These are phyloP conservation scores for Chiloscyllium plagiosum DNA, from an alignment of 2,113 vertebrate species.

Conservation along the genomic window DNA sequence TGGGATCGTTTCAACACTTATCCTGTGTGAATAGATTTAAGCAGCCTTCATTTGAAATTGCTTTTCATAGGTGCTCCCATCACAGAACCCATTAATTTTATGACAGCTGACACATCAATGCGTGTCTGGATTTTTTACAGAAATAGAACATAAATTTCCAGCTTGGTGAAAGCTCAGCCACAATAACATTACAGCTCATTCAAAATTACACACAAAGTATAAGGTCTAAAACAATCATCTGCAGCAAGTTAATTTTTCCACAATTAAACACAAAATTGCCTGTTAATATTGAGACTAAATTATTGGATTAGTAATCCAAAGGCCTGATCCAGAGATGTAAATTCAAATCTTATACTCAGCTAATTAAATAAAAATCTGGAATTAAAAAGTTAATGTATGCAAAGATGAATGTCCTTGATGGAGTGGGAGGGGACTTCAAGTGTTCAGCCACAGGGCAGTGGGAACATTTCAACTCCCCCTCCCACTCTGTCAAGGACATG, in stretches of 20 bases:
- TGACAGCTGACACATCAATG: not conserved
- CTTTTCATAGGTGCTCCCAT: not conserved
- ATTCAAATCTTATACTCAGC: not conserved
- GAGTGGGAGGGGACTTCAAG: not conserved
- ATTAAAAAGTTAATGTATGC: not conserved
- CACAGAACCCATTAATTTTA: not conserved
- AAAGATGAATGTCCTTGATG: not conserved
- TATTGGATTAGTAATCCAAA: not conserved
- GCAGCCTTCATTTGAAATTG: not conserved
- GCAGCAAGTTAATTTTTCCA: not conserved
- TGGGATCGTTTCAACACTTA: not conserved
- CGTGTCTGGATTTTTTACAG: not conserved
- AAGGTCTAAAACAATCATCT: not conserved
- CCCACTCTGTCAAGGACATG: too few species aligned
- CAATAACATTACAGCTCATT: not conserved
- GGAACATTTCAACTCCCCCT: too few species aligned
- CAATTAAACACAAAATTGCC: not conserved
- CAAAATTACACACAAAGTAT: not conserved
- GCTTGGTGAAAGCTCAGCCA: conserved; percentile 22
- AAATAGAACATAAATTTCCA: not conserved
- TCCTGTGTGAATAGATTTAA: not conserved
- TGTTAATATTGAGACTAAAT: not conserved
- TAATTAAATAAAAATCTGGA: not conserved
- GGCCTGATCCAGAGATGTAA: not conserved
- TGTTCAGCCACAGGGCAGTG: too few species aligned